Percentiles rank a stretch among this genome's conserved stretches.
phyloP scores from a whole-genome alignment of 2,888 invertebrate species.

The Rotaria sp. region DNA sequence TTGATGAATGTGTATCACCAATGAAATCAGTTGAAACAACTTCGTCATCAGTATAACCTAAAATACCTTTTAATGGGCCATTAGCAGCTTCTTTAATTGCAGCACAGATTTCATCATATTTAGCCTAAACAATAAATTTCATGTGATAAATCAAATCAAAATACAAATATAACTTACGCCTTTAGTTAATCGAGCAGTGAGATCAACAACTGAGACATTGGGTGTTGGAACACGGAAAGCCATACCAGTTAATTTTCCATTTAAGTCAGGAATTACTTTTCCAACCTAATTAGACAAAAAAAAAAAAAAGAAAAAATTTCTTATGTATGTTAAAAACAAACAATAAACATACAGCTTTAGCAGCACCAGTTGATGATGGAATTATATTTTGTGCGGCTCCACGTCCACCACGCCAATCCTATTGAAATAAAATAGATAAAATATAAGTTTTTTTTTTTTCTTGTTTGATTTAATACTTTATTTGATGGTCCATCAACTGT shows the following conservation, averaged over 20 bases:
- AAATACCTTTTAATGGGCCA: slow-evolving; percentile 77
- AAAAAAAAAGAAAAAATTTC: neutral
- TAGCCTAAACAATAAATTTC: slow-evolving; percentile 57
- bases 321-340: neutral
- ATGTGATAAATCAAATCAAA: neutral
- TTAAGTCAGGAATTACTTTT: slow-evolving; percentile 91
- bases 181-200: slow-evolving; percentile 67
- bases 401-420: slow-evolving; percentile 93
- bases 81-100: slow-evolving; percentile 74
- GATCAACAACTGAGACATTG: slow-evolving; percentile 94
- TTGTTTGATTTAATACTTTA: slow-evolving; percentile 44
- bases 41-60: slow-evolving; percentile 88
- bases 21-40: slow-evolving; percentile 93
- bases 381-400: slow-evolving; percentile 97
- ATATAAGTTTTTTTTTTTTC: neutral
- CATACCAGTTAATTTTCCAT: slow-evolving; percentile 97
- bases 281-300: slow-evolving; percentile 57
- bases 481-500: slow-evolving; percentile 89
- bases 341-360: slow-evolving; percentile 74
- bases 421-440: neutral
- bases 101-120: slow-evolving; percentile 79
- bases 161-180: slow-evolving; percentile 42
- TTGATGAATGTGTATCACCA: slow-evolving; percentile 79
- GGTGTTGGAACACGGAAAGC: slow-evolving; percentile 96
- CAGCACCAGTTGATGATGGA: slow-evolving; percentile 95